Evolutionary conservation across 2,888 invertebrate species (phyloP).

Genomic region (Hyppa rectilinea): DNA sequence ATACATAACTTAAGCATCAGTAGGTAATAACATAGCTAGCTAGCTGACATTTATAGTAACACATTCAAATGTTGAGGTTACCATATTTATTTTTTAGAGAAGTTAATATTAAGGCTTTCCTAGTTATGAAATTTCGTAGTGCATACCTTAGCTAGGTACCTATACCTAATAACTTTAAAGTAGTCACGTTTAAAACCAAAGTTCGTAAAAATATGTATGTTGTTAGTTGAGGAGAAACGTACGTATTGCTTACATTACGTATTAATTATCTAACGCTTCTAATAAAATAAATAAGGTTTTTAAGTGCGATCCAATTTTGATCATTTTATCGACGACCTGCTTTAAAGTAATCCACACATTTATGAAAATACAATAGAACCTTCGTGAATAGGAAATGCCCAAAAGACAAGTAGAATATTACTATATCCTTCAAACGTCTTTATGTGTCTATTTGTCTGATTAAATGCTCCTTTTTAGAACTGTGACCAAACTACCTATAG

Average conservation of each 20-base stretch:
- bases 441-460: no score
- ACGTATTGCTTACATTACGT: background rate
- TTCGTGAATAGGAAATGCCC: background rate
- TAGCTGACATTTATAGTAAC: conserved; percentile 1
- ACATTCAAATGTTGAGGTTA: conserved; percentile 2
- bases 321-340: conserved; percentile 52
- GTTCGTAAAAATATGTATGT: conserved; percentile 1
- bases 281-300: conserved; percentile 50
- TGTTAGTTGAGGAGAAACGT: background rate
- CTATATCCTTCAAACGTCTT: conserved; percentile 6
- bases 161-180: conserved; percentile 5
- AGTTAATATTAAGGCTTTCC: background rate
- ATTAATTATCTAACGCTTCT: conserved; percentile 62
- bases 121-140: conserved; percentile 4
- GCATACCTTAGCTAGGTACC: background rate
- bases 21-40: conserved; percentile 37
- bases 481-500: background rate
- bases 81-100: background rate
- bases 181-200: conserved; percentile 23
- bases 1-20: conserved; percentile 52
- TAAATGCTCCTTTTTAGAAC: background rate
- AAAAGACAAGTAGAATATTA: background rate
- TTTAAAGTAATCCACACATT: conserved; percentile 65
- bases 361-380: conserved; percentile 9
- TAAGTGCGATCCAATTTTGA: conserved; percentile 69